phyloP scores from a whole-genome alignment of 2,888 invertebrate genomes.

The Microctonus aethiopoides region DNA sequence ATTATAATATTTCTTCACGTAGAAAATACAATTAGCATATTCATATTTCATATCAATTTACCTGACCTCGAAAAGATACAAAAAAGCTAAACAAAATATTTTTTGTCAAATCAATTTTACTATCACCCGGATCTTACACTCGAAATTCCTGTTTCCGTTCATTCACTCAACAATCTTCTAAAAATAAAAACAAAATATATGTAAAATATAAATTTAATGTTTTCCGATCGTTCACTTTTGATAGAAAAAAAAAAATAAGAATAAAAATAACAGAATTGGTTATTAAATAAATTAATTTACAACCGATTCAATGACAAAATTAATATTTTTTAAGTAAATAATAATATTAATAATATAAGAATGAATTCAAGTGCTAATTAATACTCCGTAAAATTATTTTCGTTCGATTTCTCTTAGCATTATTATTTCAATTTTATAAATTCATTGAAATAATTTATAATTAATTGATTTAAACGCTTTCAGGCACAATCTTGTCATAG shows the following conservation, averaged over 20 bases:
- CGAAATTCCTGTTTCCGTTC: background rate
- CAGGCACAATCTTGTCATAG: constrained; percentile 74
- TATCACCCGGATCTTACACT: background rate
- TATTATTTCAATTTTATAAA: background rate
- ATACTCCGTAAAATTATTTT: background rate
- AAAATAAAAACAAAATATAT: background rate
- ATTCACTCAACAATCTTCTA: background rate
- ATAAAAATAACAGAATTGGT: background rate
- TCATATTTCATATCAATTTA: background rate
- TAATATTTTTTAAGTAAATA: background rate
- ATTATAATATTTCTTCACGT: background rate
- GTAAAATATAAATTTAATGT: background rate
- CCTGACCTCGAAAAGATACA: too few species aligned
- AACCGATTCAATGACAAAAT: background rate
- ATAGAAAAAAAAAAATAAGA: background rate
- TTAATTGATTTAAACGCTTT: constrained; percentile 69
- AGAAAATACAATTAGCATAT: background rate
- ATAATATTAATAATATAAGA: background rate
- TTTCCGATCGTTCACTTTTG: background rate
- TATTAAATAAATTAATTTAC: background rate
- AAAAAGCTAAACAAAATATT: background rate
- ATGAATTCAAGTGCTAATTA: background rate
- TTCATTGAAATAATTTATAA: background rate
- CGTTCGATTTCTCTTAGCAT: background rate
- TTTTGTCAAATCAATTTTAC: background rate